Percentiles rank a stretch among this genome's conserved stretches.
These are phyloP conservation scores for Chunga burmeisteri DNA, from an alignment of 2,113 vertebrate species.

Conservation along the genomic window DNA sequence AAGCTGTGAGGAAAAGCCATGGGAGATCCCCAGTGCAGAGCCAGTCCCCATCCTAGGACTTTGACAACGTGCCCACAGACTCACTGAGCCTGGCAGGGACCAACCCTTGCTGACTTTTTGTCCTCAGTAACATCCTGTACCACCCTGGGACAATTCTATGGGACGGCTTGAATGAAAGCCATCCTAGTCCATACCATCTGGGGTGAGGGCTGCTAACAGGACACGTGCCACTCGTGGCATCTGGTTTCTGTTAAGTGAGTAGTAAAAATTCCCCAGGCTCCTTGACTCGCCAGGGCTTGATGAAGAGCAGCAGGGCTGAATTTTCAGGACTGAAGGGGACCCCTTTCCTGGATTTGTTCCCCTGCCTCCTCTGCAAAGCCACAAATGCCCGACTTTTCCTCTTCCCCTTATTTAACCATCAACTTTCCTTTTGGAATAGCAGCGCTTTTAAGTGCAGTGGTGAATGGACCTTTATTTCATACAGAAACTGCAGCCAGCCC, in stretches of 20 bases:
- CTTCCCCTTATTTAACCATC: not conserved
- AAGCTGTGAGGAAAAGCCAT: not conserved
- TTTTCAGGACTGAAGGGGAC: not conserved
- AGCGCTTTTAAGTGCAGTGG: not conserved
- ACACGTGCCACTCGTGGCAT: not conserved
- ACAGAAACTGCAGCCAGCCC: not conserved
- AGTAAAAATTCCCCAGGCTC: slow-evolving; percentile 22
- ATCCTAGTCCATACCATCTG: not conserved
- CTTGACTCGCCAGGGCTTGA: not conserved
- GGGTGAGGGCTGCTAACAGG: not conserved
- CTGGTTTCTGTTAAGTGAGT: slow-evolving; percentile 25
- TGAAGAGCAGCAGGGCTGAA: not conserved
- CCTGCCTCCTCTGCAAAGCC: not conserved
- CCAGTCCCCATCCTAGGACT: accelerated
- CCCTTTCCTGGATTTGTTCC: not conserved
- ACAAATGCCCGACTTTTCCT: not conserved
- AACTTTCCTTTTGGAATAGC: not conserved
- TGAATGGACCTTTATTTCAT: slow-evolving; percentile 37
- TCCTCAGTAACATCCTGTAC: accelerated
- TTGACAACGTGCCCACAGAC: not conserved
- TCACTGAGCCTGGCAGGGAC: not conserved
- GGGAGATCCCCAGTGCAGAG: not conserved
- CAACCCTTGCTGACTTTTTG: not conserved
- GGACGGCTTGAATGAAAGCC: not conserved
- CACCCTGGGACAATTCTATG: not conserved